Conservation (phyloP, 1,140 invertebrate species). For the Planococcus citri region DNA sequence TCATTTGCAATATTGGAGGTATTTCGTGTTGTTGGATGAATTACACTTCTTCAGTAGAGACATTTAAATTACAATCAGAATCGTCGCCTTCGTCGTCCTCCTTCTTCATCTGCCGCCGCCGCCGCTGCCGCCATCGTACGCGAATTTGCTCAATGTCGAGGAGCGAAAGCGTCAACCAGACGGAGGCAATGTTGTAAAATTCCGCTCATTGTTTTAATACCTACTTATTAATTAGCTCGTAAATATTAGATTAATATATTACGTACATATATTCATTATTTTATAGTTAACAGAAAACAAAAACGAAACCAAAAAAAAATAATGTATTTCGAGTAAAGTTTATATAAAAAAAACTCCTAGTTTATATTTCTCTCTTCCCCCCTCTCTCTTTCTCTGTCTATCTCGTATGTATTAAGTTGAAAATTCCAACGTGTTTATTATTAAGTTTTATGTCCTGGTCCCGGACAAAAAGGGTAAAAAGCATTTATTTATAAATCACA, state of each 20-base stretch:
- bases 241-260: conserved; percentile 2
- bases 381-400: no score
- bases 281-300: not conserved
- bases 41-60: not conserved
- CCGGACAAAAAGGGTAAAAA: conserved; percentile 20
- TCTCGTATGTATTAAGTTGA: not conserved
- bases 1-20: conserved; percentile 20
- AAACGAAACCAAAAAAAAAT: not conserved
- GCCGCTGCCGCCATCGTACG: no score
- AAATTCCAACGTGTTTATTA: not conserved
- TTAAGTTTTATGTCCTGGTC: conserved; percentile 12
- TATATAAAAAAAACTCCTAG: no score
- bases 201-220: not conserved
- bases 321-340: not conserved
- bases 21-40: conserved; percentile 13
- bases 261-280: not conserved
- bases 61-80: conserved; percentile 1
- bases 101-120: no score
- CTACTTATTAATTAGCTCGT: conserved; percentile 8
- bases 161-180: not conserved
- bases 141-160: not conserved
- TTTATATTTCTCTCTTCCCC: no score
- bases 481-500: conserved; percentile 14
- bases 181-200: not conserved
- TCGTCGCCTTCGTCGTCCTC: no score